Conservation (phyloP, 1,140 invertebrate genomes). For the Trichonephila inaurata region DNA sequence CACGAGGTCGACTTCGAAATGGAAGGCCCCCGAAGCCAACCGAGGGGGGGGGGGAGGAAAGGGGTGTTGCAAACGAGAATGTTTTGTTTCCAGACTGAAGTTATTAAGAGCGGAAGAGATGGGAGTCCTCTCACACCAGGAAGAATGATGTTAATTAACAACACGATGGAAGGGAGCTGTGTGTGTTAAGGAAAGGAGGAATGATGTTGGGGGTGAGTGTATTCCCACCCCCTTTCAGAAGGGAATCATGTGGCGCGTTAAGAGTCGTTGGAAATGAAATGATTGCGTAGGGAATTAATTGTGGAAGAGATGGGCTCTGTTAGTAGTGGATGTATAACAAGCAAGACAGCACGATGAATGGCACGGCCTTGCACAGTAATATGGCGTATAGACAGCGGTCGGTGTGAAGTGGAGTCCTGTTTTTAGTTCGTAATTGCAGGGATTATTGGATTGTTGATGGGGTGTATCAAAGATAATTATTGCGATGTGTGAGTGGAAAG, state of each 20-base stretch:
- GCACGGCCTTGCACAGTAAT: neutral
- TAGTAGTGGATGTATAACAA: neutral
- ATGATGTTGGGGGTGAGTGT: neutral
- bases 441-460: too few species aligned
- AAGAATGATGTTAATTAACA: conserved; percentile 58
- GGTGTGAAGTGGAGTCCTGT: neutral
- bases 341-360: conserved; percentile 7
- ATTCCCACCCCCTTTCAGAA: neutral
- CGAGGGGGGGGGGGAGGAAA: neutral
- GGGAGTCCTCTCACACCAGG: conserved; percentile 13
- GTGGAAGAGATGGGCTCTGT: neutral
- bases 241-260: conserved; percentile 4
- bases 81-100: conserved; percentile 21
- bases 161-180: neutral
- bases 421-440: too few species aligned
- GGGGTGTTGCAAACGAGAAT: conserved; percentile 6
- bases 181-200: neutral
- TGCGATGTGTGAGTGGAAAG: too few species aligned
- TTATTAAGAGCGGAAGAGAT: conserved; percentile 30
- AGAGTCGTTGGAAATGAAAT: conserved; percentile 40
- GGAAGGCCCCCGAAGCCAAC: conserved; percentile 3
- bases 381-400: neutral
- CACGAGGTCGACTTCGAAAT: neutral
- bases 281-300: conserved; percentile 45
- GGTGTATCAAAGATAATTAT: too few species aligned